Conservation (phyloP, 2,113 vertebrate species). For the Alouatta palliata region DNA sequence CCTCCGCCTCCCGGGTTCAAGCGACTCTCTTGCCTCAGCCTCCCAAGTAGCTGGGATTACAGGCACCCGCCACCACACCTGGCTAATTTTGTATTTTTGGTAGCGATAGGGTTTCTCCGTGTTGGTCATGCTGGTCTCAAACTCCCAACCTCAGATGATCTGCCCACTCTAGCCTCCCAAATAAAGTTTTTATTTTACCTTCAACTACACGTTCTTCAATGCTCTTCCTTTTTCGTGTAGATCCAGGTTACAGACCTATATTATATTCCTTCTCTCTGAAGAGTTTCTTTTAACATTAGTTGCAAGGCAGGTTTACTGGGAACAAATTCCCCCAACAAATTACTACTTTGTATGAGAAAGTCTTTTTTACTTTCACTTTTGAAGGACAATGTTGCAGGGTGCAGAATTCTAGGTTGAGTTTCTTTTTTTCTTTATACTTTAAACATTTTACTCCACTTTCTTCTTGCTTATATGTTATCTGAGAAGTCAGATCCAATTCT, state of each 20-base stretch:
- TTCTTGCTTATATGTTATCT: not conserved
- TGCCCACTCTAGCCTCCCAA: not conserved
- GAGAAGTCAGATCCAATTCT: not conserved
- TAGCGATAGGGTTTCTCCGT: not conserved
- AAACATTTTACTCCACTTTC: not conserved
- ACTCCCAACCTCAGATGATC: not conserved
- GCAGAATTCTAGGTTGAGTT: not conserved
- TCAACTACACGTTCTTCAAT: not conserved
- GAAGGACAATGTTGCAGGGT: not conserved
- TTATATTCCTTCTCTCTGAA: not conserved
- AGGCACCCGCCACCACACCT: not conserved
- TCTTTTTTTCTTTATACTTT: not conserved
- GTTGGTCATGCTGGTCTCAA: not conserved
- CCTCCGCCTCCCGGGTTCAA: not conserved
- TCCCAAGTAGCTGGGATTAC: not conserved
- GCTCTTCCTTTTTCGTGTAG: not conserved
- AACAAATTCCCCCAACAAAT: not conserved
- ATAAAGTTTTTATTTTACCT: not conserved
- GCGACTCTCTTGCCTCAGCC: not conserved
- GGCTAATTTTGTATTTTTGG: not conserved
- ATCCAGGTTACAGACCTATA: not conserved
- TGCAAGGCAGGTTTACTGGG: not conserved
- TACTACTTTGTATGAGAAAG: not conserved
- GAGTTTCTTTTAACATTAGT: not conserved
- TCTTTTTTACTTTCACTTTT: not conserved